Percentiles rank a stretch among this genome's conserved stretches.
Conservation (phyloP, 2,888 invertebrate species). For the Heterodera filipjevi region DNA sequence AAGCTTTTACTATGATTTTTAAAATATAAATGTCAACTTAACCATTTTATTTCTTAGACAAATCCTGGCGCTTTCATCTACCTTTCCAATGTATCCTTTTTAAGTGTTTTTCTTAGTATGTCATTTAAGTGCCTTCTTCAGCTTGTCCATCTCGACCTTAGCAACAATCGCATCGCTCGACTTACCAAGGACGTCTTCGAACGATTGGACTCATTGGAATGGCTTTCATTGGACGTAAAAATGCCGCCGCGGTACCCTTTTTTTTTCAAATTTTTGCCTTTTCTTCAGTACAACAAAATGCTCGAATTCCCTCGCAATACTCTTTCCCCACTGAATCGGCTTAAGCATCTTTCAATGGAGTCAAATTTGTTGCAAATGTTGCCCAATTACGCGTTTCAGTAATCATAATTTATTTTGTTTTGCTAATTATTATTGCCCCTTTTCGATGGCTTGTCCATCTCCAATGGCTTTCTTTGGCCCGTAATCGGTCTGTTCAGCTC, state of each 20-base stretch:
- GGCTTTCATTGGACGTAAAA: conserved; percentile 72
- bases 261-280: too few species aligned
- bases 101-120: not conserved
- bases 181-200: conserved; percentile 78
- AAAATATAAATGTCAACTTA: conserved; percentile 33
- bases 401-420: not conserved
- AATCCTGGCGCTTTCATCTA: conserved; percentile 76
- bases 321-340: conserved; percentile 76
- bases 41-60: conserved; percentile 9
- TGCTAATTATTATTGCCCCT: not conserved
- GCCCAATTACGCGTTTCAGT: conserved; percentile 78
- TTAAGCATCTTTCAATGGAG: conserved; percentile 86
- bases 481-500: conserved; percentile 49
- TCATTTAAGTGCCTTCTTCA: conserved; percentile 69
- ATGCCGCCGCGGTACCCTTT: too few species aligned
- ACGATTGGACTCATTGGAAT: conserved; percentile 77
- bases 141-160: conserved; percentile 80
- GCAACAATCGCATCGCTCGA: conserved; percentile 78
- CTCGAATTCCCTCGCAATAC: conserved; percentile 79
- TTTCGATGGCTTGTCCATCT: conserved; percentile 69
- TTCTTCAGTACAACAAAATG: conserved; percentile 73
- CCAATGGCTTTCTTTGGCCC: conserved; percentile 61
- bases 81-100: conserved; percentile 66
- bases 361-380: conserved; percentile 85
- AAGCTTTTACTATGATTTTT: too few species aligned